Evolutionary conservation across 2,113 vertebrate species (phyloP).

Genomic region (Elachura formosa): DNA sequence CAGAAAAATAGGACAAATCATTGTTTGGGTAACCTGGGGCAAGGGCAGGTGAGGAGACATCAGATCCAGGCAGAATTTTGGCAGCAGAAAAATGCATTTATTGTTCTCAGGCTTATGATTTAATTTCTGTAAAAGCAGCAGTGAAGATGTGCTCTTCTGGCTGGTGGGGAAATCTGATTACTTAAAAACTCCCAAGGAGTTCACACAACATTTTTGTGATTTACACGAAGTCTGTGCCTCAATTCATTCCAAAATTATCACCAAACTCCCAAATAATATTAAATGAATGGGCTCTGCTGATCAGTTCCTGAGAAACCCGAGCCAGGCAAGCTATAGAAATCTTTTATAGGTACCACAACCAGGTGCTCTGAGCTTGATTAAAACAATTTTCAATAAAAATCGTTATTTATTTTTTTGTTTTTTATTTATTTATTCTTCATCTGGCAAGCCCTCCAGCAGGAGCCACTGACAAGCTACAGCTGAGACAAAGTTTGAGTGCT

Average conservation of each 20-base stretch:
- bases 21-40: not conserved
- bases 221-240: too few species aligned
- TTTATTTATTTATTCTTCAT: not conserved
- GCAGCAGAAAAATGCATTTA: not conserved
- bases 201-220: not conserved
- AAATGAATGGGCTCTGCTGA: not conserved
- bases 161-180: fast-evolving
- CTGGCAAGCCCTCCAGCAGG: not conserved
- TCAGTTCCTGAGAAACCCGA: not conserved
- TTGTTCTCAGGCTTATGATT: not conserved
- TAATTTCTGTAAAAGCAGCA: not conserved
- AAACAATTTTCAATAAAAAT: not conserved
- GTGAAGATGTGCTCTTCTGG: fast-evolving
- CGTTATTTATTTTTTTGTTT: not conserved
- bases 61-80: not conserved
- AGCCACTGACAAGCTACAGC: not conserved
- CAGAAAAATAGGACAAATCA: not conserved
- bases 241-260: not conserved
- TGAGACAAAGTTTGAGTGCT: not conserved
- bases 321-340: not conserved
- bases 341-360: not conserved
- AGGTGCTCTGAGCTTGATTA: not conserved
- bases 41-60: not conserved
- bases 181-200: not conserved
- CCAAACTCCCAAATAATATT: not conserved